Conservation (phyloP, 2,888 invertebrate species). For the Dascillus cervinus region DNA sequence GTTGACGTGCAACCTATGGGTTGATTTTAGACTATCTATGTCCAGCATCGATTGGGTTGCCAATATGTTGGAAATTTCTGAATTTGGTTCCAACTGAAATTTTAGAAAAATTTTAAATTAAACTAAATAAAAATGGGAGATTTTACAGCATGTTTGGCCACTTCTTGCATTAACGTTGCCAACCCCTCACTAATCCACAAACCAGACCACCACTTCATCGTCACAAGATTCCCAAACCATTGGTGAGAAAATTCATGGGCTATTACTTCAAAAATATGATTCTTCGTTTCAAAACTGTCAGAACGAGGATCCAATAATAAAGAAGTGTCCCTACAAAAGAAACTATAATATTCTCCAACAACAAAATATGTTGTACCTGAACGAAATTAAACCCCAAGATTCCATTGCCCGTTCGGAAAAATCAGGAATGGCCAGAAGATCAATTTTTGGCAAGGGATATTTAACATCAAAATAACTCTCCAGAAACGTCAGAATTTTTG, state of each 20-base stretch:
- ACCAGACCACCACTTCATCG: slow-evolving; percentile 63
- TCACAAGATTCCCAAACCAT: slow-evolving; percentile 68
- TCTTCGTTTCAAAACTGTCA: slow-evolving; percentile 35
- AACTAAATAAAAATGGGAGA: neutral
- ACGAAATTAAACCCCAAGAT: slow-evolving; percentile 53
- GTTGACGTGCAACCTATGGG: slow-evolving; percentile 47
- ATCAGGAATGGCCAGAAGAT: slow-evolving; percentile 53
- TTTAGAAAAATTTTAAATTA: slow-evolving; percentile 2
- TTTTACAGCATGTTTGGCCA: slow-evolving; percentile 30
- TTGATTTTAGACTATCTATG: slow-evolving; percentile 48
- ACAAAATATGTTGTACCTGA: slow-evolving; percentile 35
- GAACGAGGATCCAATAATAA: slow-evolving; percentile 17
- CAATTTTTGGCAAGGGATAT: slow-evolving; percentile 48
- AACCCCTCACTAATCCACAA: slow-evolving; percentile 70
- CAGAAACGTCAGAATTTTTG: slow-evolving; percentile 44
- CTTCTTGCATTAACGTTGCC: slow-evolving; percentile 54
- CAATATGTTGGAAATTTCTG: slow-evolving; percentile 47
- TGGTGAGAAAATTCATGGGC: slow-evolving; percentile 68
- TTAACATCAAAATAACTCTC: slow-evolving; percentile 48
- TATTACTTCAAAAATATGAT: slow-evolving; percentile 48
- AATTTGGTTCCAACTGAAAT: slow-evolving; percentile 48
- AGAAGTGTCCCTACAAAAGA: slow-evolving; percentile 18
- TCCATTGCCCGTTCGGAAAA: slow-evolving; percentile 50
- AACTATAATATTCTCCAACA: neutral
- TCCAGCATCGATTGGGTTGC: slow-evolving; percentile 51